Percentiles rank a stretch among this genome's conserved stretches.
Evolutionary conservation across 2,113 vertebrate genomes (phyloP).

Genomic region (Anguilla rostrata): DNA sequence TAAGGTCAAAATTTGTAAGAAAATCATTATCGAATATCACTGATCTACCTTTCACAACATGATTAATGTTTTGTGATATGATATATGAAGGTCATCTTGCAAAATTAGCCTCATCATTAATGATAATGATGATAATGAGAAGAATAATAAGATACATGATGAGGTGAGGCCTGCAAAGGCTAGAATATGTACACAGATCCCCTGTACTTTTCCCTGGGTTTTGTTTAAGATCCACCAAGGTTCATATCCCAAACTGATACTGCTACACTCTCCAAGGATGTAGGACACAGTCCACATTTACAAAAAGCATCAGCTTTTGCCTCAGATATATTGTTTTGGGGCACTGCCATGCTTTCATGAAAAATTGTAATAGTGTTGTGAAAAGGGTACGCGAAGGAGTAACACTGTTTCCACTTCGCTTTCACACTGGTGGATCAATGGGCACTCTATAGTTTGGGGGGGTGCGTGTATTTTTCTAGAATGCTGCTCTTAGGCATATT

Average conservation of each 20-base stretch:
- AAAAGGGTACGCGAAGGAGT: not conserved
- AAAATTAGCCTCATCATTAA: not conserved
- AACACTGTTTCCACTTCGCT: not conserved
- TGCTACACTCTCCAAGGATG: slow-evolving; percentile 5
- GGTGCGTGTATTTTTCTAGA: not conserved
- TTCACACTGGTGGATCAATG: not conserved
- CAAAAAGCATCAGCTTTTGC: not conserved
- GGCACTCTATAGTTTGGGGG: not conserved
- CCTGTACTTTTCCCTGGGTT: slow-evolving; percentile 9
- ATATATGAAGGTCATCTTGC: not conserved
- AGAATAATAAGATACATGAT: slow-evolving; percentile 1
- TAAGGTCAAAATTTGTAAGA: not conserved
- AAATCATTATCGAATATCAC: not conserved
- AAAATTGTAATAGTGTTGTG: not conserved
- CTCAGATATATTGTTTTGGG: not conserved
- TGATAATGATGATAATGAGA: not conserved
- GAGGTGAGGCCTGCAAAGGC: slow-evolving; percentile 1
- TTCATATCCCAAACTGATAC: slow-evolving; percentile 21
- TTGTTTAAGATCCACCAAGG: slow-evolving; percentile 8
- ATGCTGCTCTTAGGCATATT: not conserved
- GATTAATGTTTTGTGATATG: not conserved
- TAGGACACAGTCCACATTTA: not conserved
- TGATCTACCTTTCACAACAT: not conserved
- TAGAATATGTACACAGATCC: slow-evolving; percentile 8
- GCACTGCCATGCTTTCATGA: not conserved